phyloP scores from a whole-genome alignment of 2,797 vertebrate species.

The Crenuchus spilurus region DNA sequence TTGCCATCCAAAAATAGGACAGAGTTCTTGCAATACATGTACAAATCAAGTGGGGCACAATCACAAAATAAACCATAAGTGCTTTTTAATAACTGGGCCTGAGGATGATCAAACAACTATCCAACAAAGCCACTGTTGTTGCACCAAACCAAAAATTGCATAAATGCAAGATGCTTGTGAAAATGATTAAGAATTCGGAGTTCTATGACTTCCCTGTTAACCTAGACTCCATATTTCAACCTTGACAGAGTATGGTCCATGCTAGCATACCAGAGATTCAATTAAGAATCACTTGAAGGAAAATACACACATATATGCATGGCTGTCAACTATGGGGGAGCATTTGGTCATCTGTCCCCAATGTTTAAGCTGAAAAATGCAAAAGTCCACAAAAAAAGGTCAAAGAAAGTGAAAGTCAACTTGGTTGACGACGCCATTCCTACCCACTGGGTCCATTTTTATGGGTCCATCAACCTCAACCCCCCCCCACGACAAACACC shows the following conservation, averaged over 20 bases:
- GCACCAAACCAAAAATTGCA: constrained; percentile 34
- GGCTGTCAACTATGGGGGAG: too few species aligned
- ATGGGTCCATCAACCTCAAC: too few species aligned
- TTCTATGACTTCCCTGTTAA: neutral
- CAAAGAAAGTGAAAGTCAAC: too few species aligned
- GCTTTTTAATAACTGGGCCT: constrained; percentile 20
- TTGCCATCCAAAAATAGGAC: neutral
- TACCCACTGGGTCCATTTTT: too few species aligned
- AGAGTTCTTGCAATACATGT: constrained; percentile 4
- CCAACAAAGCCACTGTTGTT: neutral
- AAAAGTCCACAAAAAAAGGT: too few species aligned
- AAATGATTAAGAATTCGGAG: constrained; percentile 12
- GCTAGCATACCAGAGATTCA: neutral
- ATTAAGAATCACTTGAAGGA: neutral
- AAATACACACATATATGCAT: neutral
- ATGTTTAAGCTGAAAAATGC: too few species aligned
- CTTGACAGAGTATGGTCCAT: neutral
- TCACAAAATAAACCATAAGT: neutral
- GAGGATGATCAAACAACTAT: neutral
- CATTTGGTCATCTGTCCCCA: too few species aligned
- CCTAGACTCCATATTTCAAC: neutral
- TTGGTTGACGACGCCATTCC: too few species aligned
- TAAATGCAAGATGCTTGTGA: constrained; percentile 17
- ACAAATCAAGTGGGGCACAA: constrained; percentile 10
- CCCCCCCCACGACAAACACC: too few species aligned